A percentile compares a stretch with the other conserved stretches of the same genome.
phyloP scores from a whole-genome alignment of 2,113 vertebrate genomes.

The Ciconia maguari region DNA sequence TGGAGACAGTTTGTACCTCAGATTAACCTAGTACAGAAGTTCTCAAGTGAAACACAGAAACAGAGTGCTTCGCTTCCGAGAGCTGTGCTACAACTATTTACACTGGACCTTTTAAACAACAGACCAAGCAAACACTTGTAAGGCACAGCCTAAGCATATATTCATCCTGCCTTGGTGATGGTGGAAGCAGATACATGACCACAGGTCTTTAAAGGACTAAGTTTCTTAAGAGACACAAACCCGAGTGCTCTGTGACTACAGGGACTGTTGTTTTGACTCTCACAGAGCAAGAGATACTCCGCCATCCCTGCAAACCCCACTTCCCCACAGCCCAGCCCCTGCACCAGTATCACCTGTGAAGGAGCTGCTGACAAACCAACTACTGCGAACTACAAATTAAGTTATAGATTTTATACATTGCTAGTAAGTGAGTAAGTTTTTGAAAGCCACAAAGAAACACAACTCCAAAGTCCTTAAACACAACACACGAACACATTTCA shows the following conservation, averaged over 20 bases:
- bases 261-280: fast-evolving
- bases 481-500: not conserved
- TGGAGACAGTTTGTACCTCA: not conserved
- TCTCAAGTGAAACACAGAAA: not conserved
- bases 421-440: fast-evolving
- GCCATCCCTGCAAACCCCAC: not conserved
- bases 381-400: fast-evolving
- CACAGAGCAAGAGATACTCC: not conserved
- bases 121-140: not conserved
- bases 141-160: fast-evolving
- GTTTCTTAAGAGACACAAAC: not conserved
- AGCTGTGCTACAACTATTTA: fast-evolving
- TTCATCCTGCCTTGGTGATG: fast-evolving
- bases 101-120: not conserved
- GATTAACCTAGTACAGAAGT: not conserved
- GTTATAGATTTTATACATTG: too few species aligned
- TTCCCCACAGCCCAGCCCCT: not conserved
- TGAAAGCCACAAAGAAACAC: not conserved
- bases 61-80: fast-evolving
- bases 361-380: not conserved
- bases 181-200: fast-evolving
- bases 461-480: not conserved
- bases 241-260: fast-evolving
- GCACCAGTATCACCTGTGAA: fast-evolving
- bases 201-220: not conserved